Base-by-base conservation (phyloP, 2,113 vertebrate species). In the Amphilophus citrinellus region DNA sequence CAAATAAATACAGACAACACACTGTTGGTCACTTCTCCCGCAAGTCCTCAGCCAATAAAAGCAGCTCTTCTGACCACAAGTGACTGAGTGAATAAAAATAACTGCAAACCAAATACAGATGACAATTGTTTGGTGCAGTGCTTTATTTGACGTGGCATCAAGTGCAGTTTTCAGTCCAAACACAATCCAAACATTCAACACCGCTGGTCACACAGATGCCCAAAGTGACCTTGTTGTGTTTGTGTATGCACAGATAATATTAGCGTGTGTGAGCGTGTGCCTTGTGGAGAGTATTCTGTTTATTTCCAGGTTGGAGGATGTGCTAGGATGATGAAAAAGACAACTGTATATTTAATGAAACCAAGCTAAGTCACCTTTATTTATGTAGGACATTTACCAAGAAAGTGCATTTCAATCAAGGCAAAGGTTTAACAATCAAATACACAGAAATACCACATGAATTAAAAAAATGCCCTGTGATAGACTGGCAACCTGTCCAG, bases 121-220 rank as follows among this genome's bases (percentile, higher is more conserved):
- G 80, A 83, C 85, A 80, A 37, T 73, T 61, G 78, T 88, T 91
- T 80, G 83, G 62, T 77, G 79, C 20, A 22, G 6, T 20, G 50
- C 6, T 10, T 22, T 92, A 88, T 92, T 92, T 92, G 90, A 86
- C 85, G 83, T 91, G 92, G 88, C 86, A 76, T 30, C 73, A n/a
- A 63, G 79, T 39, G 65, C 88, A 59, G 89, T 61, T 84, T 82
- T 61, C 68, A 84, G 77, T 87, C 63, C 85, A 93, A 93, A 94
- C 82, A 88, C 68, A 80, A 75, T 85, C 61, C 82, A 93, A 92
- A 94, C 83, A 88, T 84, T 89, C 68, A 87, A 82, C 88, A 80
- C 35, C n/a, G 79, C 90, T 91, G 91, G 89, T 84, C 82, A 86
- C 90, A 92, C 87, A 90, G 76, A 89, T 8, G 62, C 88, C 27